Conservation (phyloP, 2,888 invertebrate genomes). For the Plutella xylostella region DNA sequence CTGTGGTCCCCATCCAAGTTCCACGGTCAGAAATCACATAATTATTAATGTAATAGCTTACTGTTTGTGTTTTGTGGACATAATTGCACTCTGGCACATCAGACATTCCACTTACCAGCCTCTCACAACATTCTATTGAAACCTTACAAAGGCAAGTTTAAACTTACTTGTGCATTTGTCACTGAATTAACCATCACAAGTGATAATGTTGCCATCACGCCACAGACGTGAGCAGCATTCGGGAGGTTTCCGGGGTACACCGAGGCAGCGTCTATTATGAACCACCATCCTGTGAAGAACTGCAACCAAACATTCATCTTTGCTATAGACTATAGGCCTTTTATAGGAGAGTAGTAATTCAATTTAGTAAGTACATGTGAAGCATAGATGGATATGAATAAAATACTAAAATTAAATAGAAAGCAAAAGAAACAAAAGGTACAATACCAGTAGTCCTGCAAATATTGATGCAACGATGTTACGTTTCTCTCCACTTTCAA, state of each 20-base stretch:
- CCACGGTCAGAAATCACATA: too few species aligned
- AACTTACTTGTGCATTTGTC: slow-evolving; percentile 86
- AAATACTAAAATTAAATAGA: slow-evolving; percentile 25
- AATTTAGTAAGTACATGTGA: neutral
- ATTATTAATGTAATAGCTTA: too few species aligned
- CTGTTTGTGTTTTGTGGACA: too few species aligned
- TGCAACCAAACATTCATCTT: slow-evolving; percentile 36
- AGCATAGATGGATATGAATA: neutral
- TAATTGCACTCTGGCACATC: too few species aligned
- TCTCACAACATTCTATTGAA: too few species aligned
- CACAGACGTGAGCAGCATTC: slow-evolving; percentile 91
- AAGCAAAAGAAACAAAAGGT: slow-evolving; percentile 7
- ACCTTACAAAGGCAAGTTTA: neutral
- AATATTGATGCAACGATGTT: slow-evolving; percentile 88
- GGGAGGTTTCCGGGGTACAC: slow-evolving; percentile 79
- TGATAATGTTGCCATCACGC: slow-evolving; percentile 93
- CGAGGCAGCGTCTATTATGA: slow-evolving; percentile 93
- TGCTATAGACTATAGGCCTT: neutral
- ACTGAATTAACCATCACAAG: slow-evolving; percentile 98
- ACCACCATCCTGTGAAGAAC: slow-evolving; percentile 99
- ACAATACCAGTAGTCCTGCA: slow-evolving; percentile 84
- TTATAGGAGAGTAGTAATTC: neutral
- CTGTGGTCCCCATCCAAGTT: too few species aligned
- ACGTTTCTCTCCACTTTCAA: slow-evolving; percentile 86
- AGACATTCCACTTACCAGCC: too few species aligned